These are phyloP conservation scores for Lagorchestes hirsutus DNA, from an alignment of 2,797 vertebrate genomes.

Conservation along the genomic window DNA sequence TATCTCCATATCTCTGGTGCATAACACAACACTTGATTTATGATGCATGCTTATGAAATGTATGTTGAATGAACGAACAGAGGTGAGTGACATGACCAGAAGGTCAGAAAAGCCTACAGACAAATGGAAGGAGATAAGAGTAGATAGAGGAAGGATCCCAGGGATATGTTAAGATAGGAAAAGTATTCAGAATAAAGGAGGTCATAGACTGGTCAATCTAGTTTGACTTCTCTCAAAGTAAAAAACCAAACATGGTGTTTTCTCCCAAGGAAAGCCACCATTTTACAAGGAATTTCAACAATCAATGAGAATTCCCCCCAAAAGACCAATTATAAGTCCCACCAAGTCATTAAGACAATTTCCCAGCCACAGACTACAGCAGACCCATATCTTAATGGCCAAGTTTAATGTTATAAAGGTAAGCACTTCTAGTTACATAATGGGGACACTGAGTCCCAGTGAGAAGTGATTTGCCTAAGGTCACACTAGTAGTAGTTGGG, in stretches of 20 bases:
- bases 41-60: neutral
- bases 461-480: neutral
- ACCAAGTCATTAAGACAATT: slow-evolving; percentile 36
- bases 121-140: neutral
- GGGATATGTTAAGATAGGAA: neutral
- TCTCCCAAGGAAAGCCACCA: slow-evolving; percentile 39
- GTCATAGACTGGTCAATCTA: neutral
- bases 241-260: slow-evolving; percentile 8
- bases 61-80: neutral
- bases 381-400: neutral
- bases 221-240: neutral
- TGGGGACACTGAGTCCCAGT: neutral
- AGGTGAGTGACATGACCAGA: neutral
- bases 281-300: slow-evolving; percentile 36
- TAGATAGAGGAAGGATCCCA: neutral
- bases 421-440: neutral
- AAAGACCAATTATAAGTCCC: slow-evolving; percentile 12
- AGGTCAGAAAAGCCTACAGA: neutral
- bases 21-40: neutral
- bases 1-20: neutral
- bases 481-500: neutral
- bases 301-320: neutral
- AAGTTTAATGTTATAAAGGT: neutral
- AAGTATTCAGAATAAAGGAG: neutral
- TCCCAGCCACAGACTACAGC: slow-evolving; percentile 2